phyloP scores from a whole-genome alignment of 2,888 invertebrate genomes.

The Coecobrya sp. region DNA sequence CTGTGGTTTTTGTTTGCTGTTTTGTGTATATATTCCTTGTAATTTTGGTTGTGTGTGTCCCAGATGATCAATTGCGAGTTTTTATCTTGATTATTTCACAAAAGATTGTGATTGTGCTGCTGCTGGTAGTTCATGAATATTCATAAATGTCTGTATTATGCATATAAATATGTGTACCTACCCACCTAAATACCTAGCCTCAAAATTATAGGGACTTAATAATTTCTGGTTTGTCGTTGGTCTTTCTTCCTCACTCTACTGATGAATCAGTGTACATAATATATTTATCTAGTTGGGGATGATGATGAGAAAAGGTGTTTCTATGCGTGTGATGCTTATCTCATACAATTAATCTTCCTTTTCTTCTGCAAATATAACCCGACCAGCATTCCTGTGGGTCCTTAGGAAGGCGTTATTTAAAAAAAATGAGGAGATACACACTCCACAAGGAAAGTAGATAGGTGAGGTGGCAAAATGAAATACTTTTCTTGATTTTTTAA shows the following conservation, averaged over 20 bases:
- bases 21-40: constrained; percentile 25
- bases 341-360: constrained; percentile 53
- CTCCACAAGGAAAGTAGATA: not conserved
- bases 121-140: constrained; percentile 60
- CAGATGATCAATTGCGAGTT: constrained; percentile 63
- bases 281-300: not conserved
- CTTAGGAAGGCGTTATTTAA: constrained; percentile 48
- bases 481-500: constrained; percentile 44
- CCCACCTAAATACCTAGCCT: not conserved
- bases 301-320: constrained; percentile 56
- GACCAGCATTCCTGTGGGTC: constrained; percentile 58
- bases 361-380: constrained; percentile 22
- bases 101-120: constrained; percentile 18
- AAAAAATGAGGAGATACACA: not conserved
- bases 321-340: constrained; percentile 57
- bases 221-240: constrained; percentile 38
- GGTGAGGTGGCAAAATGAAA: constrained; percentile 59
- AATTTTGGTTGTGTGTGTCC: constrained; percentile 48
- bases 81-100: constrained; percentile 34
- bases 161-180: not conserved
- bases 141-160: constrained; percentile 43
- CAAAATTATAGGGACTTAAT: not conserved
- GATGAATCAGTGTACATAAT: constrained; percentile 11
- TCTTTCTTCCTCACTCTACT: not conserved
- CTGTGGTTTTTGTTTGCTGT: constrained; percentile 35